Evolutionary conservation across 1,140 invertebrate genomes (phyloP).

Genomic region (Brachionus angularis): DNA sequence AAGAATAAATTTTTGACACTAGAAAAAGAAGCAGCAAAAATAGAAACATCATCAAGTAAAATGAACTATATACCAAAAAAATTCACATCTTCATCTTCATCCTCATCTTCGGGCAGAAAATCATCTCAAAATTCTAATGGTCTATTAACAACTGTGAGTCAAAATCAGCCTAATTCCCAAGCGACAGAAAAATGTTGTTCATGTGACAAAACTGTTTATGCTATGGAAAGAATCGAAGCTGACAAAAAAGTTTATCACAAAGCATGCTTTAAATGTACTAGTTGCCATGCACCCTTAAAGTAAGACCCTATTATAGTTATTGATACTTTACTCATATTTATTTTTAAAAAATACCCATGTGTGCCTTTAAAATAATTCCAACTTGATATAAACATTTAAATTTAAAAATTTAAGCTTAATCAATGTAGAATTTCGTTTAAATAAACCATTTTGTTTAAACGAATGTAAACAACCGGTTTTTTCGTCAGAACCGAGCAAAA

Average conservation of each 20-base stretch:
- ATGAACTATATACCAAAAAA: conserved; percentile 43
- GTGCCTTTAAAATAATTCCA: not conserved
- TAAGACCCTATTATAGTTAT: conserved; percentile 39
- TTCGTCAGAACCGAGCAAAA: too few species aligned
- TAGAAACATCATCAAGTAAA: conserved; percentile 31
- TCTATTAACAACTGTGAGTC: conserved; percentile 13
- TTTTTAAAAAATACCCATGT: not conserved
- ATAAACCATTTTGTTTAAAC: conserved; percentile 7
- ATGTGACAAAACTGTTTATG: conserved; percentile 54
- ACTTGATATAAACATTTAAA: not conserved
- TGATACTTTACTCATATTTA: not conserved
- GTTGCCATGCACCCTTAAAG: conserved; percentile 51
- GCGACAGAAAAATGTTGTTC: conserved; percentile 48
- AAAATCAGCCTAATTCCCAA: conserved; percentile 1
- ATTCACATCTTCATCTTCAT: conserved; percentile 25
- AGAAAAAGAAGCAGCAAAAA: conserved; percentile 40
- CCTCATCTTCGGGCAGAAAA: not conserved
- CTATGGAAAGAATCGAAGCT: conserved; percentile 51
- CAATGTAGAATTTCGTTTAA: conserved; percentile 8
- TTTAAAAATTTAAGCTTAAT: conserved; percentile 11
- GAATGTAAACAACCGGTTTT: too few species aligned
- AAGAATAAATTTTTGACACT: conserved; percentile 32
- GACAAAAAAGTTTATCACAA: conserved; percentile 53
- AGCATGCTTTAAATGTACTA: conserved; percentile 52
- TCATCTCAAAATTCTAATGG: conserved; percentile 13